Evolutionary conservation across 2,888 invertebrate species (phyloP), one percentile per base, ranked within the genome.

Genomic region (Chalcosyrphus nemorum): DNA sequence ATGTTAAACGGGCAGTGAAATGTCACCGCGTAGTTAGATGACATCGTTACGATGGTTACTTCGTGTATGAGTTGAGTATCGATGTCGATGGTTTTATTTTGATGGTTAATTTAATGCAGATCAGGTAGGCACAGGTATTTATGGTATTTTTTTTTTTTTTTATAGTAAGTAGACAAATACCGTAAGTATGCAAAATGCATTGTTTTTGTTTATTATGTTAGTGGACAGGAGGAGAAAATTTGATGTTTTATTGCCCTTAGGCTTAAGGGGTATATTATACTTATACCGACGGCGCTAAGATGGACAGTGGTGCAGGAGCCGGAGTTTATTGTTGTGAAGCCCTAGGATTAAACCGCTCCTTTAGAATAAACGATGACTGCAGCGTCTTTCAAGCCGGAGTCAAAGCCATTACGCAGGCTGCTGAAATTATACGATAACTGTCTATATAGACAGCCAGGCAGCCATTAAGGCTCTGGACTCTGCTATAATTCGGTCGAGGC

Each of bases 101-200:
- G 77, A 77, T 59, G 72, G 81, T 66, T 77, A 66, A 71, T 77
- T 77, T 77, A 66, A 82, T 82, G 77, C 81, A 61, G 72, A 82
- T 72, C 81, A 82, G 54, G 81, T 72, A 82, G 47, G 43, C 27
- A 19, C 47, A 77, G 77, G 66, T 54, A 68, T 72, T 72, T 47
- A 56, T 61, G 38, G 68, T 29, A 65, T 63, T 81, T 81, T 24
- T 71, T 71, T 71, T 66, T 66, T 65, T 65, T 52, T 66, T 57
- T 15, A 32, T 72, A 24, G 50, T 19, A 19, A 1, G 43, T 35
- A 35, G 57, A 24, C 9, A 9, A 24, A 2, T 15, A 24, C 15
- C 15, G 24, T 57, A 15, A 38, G 24, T 9, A 24, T 41, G 21
- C 35, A 4, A 38, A 38, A 38, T 27, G 41, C 21, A 45, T 45